phyloP scores from a whole-genome alignment of 2,888 invertebrate species.

The Autographa gamma region DNA sequence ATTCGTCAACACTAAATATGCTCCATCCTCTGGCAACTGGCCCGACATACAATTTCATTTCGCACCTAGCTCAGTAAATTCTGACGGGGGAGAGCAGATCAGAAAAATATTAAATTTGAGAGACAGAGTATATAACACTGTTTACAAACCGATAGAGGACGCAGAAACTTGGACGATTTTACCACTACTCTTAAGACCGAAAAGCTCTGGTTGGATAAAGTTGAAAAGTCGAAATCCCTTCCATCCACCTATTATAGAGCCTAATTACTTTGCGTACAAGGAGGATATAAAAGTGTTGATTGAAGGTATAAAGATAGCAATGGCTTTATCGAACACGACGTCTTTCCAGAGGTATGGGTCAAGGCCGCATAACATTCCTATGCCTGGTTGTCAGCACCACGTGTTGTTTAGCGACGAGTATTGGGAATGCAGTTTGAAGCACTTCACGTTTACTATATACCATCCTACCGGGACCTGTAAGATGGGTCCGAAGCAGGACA shows the following conservation, averaged over 20 bases:
- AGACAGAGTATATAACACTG: constrained; percentile 94
- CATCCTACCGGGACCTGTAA: constrained; percentile 96
- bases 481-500: constrained; percentile 94
- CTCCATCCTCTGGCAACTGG: constrained; percentile 93
- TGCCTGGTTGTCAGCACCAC: constrained; percentile 94
- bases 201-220: constrained; percentile 96
- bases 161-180: constrained; percentile 96
- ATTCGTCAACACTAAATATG: constrained; percentile 95
- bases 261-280: constrained; percentile 96
- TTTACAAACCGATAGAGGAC: constrained; percentile 94
- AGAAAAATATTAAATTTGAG: constrained; percentile 92
- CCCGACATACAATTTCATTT: constrained; percentile 97
- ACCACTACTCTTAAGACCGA: constrained; percentile 94
- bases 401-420: constrained; percentile 94
- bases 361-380: constrained; percentile 92
- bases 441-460: constrained; percentile 95
- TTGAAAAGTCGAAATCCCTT: constrained; percentile 94
- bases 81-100: constrained; percentile 94
- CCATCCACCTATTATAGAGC: constrained; percentile 95
- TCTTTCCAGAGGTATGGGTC: constrained; percentile 95
- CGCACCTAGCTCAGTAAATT: constrained; percentile 94
- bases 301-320: constrained; percentile 95
- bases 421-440: constrained; percentile 95
- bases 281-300: constrained; percentile 94
- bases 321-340: constrained; percentile 93